These are phyloP conservation scores for Drosophila aldrichi DNA, from an alignment of 2,888 invertebrate species.

Conservation along the genomic window DNA sequence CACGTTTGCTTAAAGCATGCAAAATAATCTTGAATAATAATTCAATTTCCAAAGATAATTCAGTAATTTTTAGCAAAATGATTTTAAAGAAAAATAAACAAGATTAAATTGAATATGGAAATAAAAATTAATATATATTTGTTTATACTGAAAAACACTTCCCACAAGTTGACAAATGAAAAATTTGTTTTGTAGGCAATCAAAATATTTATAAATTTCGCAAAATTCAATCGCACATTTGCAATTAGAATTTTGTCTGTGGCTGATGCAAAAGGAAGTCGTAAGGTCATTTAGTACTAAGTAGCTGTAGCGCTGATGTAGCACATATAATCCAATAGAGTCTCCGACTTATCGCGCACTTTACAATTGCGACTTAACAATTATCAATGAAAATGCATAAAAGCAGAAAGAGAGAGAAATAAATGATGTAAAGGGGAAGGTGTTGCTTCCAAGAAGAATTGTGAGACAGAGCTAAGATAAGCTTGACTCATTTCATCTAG, in stretches of 20 bases:
- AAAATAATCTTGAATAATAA: neutral
- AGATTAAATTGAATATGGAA: no score
- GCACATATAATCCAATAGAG: neutral
- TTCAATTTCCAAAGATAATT: neutral
- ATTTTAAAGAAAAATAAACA: no score
- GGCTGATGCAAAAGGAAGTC: slow-evolving; percentile 19
- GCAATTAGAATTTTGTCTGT: neutral
- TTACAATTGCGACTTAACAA: slow-evolving; percentile 39
- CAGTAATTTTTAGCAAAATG: no score
- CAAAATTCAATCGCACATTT: neutral
- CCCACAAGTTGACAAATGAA: neutral
- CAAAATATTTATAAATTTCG: neutral
- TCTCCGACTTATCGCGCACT: slow-evolving; percentile 28
- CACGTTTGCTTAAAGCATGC: neutral
- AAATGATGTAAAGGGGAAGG: neutral
- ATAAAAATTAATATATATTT: no score
- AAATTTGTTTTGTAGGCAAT: neutral
- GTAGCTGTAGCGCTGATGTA: slow-evolving; percentile 16
- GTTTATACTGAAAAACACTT: neutral
- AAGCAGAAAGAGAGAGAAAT: neutral
- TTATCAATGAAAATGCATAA: neutral
- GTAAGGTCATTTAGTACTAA: slow-evolving; percentile 15
- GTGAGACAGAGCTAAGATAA: no score
- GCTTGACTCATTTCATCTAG: slow-evolving; percentile 41
- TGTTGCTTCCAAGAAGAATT: no score